These are phyloP conservation scores for Plestiodon gilberti DNA, from an alignment of 2,113 vertebrate genomes.

Conservation along the genomic window DNA sequence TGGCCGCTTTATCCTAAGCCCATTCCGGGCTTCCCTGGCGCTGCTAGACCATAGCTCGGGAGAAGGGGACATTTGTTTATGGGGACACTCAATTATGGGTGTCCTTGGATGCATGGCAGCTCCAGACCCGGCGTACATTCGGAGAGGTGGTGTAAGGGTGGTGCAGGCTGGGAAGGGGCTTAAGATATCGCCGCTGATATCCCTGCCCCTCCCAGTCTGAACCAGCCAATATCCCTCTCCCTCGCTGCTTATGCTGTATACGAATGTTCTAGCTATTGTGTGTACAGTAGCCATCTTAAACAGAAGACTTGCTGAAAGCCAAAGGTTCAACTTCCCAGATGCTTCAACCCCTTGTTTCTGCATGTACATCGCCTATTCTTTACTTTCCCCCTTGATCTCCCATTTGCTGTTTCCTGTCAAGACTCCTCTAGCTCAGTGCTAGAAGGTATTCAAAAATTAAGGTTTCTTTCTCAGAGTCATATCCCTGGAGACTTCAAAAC, in stretches of 20 bases:
- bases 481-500: conserved; percentile 10
- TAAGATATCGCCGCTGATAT: too few species aligned
- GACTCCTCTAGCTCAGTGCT: background rate
- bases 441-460: conserved; percentile 7
- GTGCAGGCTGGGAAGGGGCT: too few species aligned
- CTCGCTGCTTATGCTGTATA: background rate
- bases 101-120: too few species aligned
- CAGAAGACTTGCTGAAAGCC: background rate
- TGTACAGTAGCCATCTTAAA: background rate
- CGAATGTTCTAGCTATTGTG: background rate
- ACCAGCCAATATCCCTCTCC: too few species aligned
- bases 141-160: too few species aligned
- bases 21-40: too few species aligned
- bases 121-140: too few species aligned
- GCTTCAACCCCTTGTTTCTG: background rate
- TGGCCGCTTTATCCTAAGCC: too few species aligned
- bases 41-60: too few species aligned
- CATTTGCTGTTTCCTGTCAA: conserved; percentile 12
- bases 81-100: too few species aligned
- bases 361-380: background rate
- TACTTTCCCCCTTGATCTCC: background rate
- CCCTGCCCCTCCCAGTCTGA: too few species aligned
- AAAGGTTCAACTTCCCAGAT: background rate
- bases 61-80: too few species aligned
- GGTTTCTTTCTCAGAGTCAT: background rate